Evolutionary conservation across 2,888 invertebrate species (phyloP).

Genomic region (Lasioglossum oenotherae): DNA sequence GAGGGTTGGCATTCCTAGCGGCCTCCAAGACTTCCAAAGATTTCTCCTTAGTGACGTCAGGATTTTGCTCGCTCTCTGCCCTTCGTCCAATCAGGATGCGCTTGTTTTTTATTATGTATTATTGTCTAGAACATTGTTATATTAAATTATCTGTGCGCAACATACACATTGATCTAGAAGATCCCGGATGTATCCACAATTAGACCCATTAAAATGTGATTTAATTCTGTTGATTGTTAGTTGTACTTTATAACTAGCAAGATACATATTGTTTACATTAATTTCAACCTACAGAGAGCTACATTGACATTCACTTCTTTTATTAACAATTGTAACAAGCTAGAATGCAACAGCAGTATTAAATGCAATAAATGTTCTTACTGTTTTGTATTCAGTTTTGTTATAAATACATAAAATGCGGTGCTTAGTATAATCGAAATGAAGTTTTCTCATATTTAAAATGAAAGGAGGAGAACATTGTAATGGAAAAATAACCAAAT

Average conservation of each 20-base stretch:
- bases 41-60: constrained; percentile 80
- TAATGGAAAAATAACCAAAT: neutral
- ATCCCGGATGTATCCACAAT: neutral
- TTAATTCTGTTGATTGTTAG: neutral
- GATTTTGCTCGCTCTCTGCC: constrained; percentile 65
- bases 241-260: neutral
- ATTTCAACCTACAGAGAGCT: neutral
- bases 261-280: neutral
- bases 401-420: too few species aligned
- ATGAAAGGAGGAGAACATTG: neutral
- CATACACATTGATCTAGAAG: neutral
- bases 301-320: too few species aligned
- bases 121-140: neutral
- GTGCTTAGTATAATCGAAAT: neutral
- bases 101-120: constrained; percentile 37
- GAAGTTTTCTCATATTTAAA: neutral
- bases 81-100: constrained; percentile 77
- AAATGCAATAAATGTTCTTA: neutral
- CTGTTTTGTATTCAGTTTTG: neutral
- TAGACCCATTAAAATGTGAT: neutral
- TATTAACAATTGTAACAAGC: too few species aligned
- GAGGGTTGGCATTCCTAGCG: constrained; percentile 83
- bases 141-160: neutral
- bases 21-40: constrained; percentile 82
- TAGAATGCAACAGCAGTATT: neutral